Evolutionary conservation across 2,113 vertebrate species (phyloP).

Genomic region (Gnathonemus longibarbis): DNA sequence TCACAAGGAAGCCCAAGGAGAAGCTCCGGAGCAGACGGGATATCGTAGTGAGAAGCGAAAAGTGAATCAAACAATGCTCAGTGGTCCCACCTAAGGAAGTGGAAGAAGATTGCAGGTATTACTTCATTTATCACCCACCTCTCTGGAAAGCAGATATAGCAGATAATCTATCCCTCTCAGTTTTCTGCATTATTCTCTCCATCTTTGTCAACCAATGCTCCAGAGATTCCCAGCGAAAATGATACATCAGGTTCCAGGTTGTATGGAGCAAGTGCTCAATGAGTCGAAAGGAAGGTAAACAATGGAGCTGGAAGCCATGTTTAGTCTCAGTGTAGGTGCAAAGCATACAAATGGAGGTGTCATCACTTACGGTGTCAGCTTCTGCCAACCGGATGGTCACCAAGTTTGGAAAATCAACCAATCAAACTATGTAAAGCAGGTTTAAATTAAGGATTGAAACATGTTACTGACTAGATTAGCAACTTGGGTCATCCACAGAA

Average conservation of each 20-base stretch:
- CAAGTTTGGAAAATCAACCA: not conserved
- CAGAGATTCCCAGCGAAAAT: constrained; percentile 48
- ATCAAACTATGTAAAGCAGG: not conserved
- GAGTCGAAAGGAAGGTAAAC: constrained; percentile 28
- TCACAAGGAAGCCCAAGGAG: not conserved
- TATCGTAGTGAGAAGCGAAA: constrained; percentile 5
- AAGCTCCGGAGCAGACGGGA: constrained; percentile 32
- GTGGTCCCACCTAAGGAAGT: constrained; percentile 22
- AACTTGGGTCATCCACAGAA: not conserved
- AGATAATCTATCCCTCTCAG: constrained; percentile 57
- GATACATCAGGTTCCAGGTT: constrained; percentile 36
- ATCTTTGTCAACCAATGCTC: constrained; percentile 45
- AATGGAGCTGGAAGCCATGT: constrained; percentile 24
- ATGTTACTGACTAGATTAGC: not conserved
- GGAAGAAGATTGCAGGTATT: constrained; percentile 46
- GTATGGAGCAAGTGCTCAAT: constrained; percentile 16
- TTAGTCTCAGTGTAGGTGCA: not conserved
- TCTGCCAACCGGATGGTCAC: not conserved
- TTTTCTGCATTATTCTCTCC: constrained; percentile 45
- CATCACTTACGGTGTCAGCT: not conserved
- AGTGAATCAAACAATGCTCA: constrained; percentile 27
- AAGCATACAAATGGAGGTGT: not conserved
- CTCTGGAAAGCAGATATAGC: constrained; percentile 46
- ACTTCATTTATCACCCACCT: constrained; percentile 51
- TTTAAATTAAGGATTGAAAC: not conserved